Conservation (phyloP, 2,888 invertebrate species). For the Cistogaster globosa region DNA sequence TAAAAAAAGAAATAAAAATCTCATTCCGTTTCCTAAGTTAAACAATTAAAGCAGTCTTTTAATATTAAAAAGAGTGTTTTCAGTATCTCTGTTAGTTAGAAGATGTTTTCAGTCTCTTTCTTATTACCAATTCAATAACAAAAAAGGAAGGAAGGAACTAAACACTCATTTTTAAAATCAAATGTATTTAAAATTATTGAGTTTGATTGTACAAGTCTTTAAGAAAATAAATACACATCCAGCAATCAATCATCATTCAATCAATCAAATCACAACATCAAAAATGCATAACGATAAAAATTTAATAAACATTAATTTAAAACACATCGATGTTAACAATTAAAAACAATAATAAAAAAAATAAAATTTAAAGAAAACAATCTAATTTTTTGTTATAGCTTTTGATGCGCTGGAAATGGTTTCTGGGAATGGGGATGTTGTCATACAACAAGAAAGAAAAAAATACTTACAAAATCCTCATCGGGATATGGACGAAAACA, state of each 20-base stretch:
- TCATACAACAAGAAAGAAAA: not conserved
- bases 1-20: not conserved
- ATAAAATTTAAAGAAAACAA: not conserved
- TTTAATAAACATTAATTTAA: conserved; percentile 27
- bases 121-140: not conserved
- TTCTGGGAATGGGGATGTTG: not conserved
- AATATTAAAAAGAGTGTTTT: conserved; percentile 20
- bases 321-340: conserved; percentile 21
- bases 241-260: conserved; percentile 34
- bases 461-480: conserved; percentile 76
- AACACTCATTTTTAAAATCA: conserved; percentile 38
- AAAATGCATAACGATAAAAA: conserved; percentile 6
- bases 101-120: not conserved
- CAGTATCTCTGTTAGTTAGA: not conserved
- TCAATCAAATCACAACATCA: conserved; percentile 59
- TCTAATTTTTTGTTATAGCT: conserved; percentile 18
- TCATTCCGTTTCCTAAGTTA: conserved; percentile 23
- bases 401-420: conserved; percentile 6
- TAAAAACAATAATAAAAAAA: not conserved
- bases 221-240: conserved; percentile 49
- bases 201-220: conserved; percentile 5
- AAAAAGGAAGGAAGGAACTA: not conserved
- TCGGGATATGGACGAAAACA: conserved; percentile 75
- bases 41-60: conserved; percentile 56
- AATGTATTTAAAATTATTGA: not conserved